Base-by-base conservation (phyloP, 1,140 invertebrate genomes). In the Odontomachus brunneus region DNA sequence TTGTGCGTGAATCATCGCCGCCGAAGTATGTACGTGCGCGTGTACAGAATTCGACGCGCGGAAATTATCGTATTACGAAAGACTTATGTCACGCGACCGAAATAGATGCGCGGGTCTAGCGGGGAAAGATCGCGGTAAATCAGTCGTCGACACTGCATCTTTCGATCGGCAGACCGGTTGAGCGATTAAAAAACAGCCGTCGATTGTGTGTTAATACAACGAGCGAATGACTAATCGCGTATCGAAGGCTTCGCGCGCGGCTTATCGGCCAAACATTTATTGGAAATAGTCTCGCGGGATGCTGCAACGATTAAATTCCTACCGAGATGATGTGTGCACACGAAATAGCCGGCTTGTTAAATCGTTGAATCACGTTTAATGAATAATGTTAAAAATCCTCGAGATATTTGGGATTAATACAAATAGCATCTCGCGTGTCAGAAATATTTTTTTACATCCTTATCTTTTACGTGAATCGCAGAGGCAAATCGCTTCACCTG, bases 401-500 rank as follows among this genome's bases (percentile, higher is more conserved):
- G n/a, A n/a, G n/a, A n/a, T n/a, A n/a, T n/a, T n/a, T n/a, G n/a
- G n/a, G n/a, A n/a, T n/a, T n/a, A n/a, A n/a, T n/a, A n/a, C n/a
- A n/a, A n/a, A n/a, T n/a, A n/a, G n/a, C n/a, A n/a, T n/a, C n/a
- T n/a, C n/a, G n/a, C n/a, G n/a, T n/a, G n/a, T n/a, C n/a, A n/a
- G n/a, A n/a, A n/a, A 5, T 5, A 5, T 5, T 33, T 15, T 48
- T 19, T 55, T 1, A 44, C 15, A 48, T 5, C 15, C 1, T n/a
- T 19, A 19, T 44, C 0, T n/a, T 81, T 74, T 75, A 29, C 0
- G 59, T 0, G 3, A 26, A 14, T 17, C 3, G n/a, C 38, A n/a
- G 91, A 94, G 95, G 95, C 91, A 96, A 95, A 96, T 96, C 96
- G 96, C 96, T 96, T 95, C 96, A 96, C 96, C 95, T 89, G 90